phyloP scores from a whole-genome alignment of 2,113 vertebrate genomes.

The Syngnathus typhle region DNA sequence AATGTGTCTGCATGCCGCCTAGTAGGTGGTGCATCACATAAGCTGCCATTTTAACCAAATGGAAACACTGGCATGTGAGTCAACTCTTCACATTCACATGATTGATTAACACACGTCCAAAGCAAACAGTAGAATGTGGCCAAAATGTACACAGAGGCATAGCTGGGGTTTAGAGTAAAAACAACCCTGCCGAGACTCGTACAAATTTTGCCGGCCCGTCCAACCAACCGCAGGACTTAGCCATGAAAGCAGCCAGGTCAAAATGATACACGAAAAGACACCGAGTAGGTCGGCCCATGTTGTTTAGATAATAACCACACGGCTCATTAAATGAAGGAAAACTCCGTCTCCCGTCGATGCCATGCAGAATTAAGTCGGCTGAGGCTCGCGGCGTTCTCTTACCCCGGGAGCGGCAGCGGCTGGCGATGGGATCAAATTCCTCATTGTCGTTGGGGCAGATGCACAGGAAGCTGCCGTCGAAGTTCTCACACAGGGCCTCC shows the following conservation, averaged over 20 bases:
- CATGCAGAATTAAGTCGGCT: conserved; percentile 51
- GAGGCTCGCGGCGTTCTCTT: conserved; percentile 52
- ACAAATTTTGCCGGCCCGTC: conserved; percentile 31
- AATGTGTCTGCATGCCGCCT: conserved; percentile 24
- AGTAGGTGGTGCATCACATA: conserved; percentile 46
- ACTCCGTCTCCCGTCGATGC: conserved; percentile 52
- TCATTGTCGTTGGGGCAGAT: conserved; percentile 75
- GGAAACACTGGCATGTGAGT: conserved; percentile 70
- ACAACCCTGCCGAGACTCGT: conserved; percentile 52
- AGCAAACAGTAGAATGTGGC: conserved; percentile 68
- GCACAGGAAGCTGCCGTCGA: conserved; percentile 77
- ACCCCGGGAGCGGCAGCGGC: conserved; percentile 68
- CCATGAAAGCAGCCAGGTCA: conserved; percentile 45
- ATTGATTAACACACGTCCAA: conserved; percentile 71
- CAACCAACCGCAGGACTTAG: conserved; percentile 33
- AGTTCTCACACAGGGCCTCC: conserved; percentile 74
- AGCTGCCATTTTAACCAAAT: conserved; percentile 65
- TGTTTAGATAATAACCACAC: conserved; percentile 64
- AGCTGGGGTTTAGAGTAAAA: conserved; percentile 64
- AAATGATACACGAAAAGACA: conserved; percentile 40
- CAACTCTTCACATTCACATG: conserved; percentile 67
- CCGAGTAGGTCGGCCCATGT: conserved; percentile 34
- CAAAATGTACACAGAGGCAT: conserved; percentile 69
- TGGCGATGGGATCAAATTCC: conserved; percentile 74
- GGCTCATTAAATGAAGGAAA: conserved; percentile 66